Evolutionary conservation across 2,113 vertebrate species (phyloP).

Genomic region (Tupaia chinensis): DNA sequence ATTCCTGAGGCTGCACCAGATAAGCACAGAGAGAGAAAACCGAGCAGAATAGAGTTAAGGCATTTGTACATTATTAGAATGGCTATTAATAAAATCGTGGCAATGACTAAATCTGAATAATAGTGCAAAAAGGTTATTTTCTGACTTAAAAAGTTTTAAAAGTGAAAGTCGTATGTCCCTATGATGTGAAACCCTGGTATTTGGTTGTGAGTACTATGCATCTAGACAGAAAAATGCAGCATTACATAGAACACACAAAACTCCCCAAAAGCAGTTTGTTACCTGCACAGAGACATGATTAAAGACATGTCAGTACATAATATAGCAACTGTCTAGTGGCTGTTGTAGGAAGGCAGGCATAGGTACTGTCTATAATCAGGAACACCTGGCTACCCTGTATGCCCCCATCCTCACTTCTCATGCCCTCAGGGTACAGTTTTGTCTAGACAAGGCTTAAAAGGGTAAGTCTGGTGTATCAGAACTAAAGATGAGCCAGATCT

Average conservation of each 20-base stretch:
- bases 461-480: background rate
- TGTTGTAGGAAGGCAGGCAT: background rate
- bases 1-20: background rate
- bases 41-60: background rate
- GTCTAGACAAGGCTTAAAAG: background rate
- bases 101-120: conserved; percentile 31
- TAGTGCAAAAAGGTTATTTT: background rate
- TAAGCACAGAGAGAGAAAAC: background rate
- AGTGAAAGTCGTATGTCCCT: background rate
- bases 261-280: background rate
- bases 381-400: background rate
- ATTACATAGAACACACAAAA: conserved; percentile 7
- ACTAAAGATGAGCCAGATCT: background rate
- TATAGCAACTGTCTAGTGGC: background rate
- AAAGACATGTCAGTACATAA: background rate
- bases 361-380: background rate
- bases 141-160: background rate
- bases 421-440: background rate
- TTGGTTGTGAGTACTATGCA: background rate
- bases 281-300: background rate
- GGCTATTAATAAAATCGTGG: conserved; percentile 8
- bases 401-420: background rate
- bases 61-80: background rate
- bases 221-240: conserved; percentile 18
- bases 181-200: background rate